These are phyloP conservation scores for Tyria jacobaeae DNA, from an alignment of 2,888 invertebrate species.

Conservation along the genomic window DNA sequence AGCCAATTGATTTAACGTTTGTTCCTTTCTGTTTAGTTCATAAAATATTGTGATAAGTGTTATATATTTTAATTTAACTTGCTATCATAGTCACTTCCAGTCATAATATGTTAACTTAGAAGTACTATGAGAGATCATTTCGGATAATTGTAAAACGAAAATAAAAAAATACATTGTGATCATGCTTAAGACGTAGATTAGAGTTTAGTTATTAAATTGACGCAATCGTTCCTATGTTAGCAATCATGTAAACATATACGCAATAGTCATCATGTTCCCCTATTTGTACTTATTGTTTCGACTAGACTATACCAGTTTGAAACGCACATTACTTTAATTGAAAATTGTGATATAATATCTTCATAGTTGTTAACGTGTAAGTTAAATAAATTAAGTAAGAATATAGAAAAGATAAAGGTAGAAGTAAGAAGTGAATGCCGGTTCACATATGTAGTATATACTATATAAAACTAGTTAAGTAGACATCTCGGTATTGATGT, in stretches of 20 bases:
- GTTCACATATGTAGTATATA: conserved; percentile 30
- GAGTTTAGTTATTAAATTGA: conserved; percentile 64
- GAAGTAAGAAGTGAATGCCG: conserved; percentile 33
- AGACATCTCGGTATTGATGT: conserved; percentile 42
- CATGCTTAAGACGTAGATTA: conserved; percentile 69
- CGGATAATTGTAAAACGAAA: conserved; percentile 66
- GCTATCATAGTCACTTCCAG: conserved; percentile 85
- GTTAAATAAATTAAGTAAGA: conserved; percentile 62
- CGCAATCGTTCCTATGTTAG: conserved; percentile 79
- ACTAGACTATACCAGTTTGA: conserved; percentile 59
- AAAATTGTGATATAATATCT: conserved; percentile 81
- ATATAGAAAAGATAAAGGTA: conserved; percentile 26
- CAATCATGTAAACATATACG: conserved; percentile 68
- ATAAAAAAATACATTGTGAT: conserved; percentile 76
- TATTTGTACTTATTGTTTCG: conserved; percentile 80
- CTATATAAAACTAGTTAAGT: conserved; percentile 38
- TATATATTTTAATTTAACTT: conserved; percentile 75
- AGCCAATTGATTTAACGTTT: conserved; percentile 62
- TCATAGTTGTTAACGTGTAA: conserved; percentile 59
- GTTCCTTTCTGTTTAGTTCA: conserved; percentile 75
- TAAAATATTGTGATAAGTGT: conserved; percentile 82
- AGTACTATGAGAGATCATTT: conserved; percentile 71
- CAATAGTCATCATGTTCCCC: conserved; percentile 75
- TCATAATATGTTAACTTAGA: conserved; percentile 85
- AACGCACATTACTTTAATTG: conserved; percentile 67